phyloP scores from a whole-genome alignment of 2,888 invertebrate species.

The Odiellus spinosus region DNA sequence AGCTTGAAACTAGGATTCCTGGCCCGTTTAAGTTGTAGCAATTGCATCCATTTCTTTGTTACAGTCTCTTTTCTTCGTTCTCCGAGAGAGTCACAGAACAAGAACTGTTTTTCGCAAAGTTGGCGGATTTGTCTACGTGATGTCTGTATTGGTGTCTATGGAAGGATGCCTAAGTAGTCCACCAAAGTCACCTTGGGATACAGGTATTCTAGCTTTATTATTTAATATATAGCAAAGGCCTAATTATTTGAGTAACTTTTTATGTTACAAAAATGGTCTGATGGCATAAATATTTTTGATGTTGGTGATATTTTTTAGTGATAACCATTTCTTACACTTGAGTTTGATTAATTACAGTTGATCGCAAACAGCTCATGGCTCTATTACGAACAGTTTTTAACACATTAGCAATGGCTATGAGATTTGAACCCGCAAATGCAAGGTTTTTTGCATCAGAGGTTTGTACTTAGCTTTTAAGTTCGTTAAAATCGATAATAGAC shows the following conservation, averaged over 20 bases:
- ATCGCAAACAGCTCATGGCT: constrained; percentile 46
- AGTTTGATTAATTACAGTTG: constrained; percentile 22
- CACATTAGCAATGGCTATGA: constrained; percentile 90
- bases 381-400: constrained; percentile 78
- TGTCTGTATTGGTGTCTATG: constrained; percentile 80
- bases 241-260: no score
- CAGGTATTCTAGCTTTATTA: no score
- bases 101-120: constrained; percentile 93
- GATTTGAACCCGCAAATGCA: constrained; percentile 97
- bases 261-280: neutral
- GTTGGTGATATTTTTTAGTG: constrained; percentile 6
- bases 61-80: constrained; percentile 60
- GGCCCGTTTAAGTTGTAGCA: neutral
- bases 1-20: constrained; percentile 9
- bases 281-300: neutral
- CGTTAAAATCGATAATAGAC: neutral
- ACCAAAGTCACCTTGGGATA: constrained; percentile 36
- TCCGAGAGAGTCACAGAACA: constrained; percentile 89
- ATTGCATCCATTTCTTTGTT: constrained; percentile 9
- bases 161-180: constrained; percentile 57
- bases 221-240: no score
- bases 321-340: neutral
- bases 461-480: constrained; percentile 1
- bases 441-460: constrained; percentile 94
- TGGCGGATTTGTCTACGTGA: constrained; percentile 93